These are phyloP conservation scores for Tachystola acroxantha DNA, from an alignment of 2,888 invertebrate species.

Conservation along the genomic window DNA sequence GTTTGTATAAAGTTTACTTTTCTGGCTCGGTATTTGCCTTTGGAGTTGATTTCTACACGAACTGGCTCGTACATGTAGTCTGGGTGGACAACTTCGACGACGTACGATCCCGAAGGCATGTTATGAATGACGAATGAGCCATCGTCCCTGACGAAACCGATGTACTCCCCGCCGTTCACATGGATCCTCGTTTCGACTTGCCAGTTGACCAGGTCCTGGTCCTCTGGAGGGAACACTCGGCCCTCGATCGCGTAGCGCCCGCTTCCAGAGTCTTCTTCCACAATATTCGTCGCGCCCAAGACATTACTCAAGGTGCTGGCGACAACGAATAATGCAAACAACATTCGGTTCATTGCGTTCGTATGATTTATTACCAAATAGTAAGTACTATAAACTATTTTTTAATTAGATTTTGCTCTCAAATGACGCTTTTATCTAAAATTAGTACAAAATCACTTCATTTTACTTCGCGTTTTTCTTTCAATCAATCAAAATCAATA, in stretches of 20 bases:
- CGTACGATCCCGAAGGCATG: slow-evolving; percentile 94
- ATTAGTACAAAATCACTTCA: too few species aligned
- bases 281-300: slow-evolving; percentile 35
- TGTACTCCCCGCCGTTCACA: slow-evolving; percentile 92
- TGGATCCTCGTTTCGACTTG: slow-evolving; percentile 86
- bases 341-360: background rate
- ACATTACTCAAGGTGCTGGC: slow-evolving; percentile 21
- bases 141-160: slow-evolving; percentile 93
- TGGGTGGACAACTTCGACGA: slow-evolving; percentile 94
- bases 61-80: slow-evolving; percentile 96
- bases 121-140: slow-evolving; percentile 94
- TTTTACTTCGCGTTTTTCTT: too few species aligned
- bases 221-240: slow-evolving; percentile 86
- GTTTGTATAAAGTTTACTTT: slow-evolving; percentile 97
- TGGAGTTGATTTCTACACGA: slow-evolving; percentile 97
- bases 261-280: slow-evolving; percentile 58
- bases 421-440: too few species aligned
- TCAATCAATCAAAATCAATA: too few species aligned
- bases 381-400: too few species aligned
- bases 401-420: too few species aligned
- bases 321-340: background rate
- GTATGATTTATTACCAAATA: too few species aligned
- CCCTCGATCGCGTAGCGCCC: slow-evolving; percentile 88
- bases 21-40: slow-evolving; percentile 96
- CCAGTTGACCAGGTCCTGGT: slow-evolving; percentile 81